Conservation (phyloP, 1,140 invertebrate species). For the Drosophila arizonae region DNA sequence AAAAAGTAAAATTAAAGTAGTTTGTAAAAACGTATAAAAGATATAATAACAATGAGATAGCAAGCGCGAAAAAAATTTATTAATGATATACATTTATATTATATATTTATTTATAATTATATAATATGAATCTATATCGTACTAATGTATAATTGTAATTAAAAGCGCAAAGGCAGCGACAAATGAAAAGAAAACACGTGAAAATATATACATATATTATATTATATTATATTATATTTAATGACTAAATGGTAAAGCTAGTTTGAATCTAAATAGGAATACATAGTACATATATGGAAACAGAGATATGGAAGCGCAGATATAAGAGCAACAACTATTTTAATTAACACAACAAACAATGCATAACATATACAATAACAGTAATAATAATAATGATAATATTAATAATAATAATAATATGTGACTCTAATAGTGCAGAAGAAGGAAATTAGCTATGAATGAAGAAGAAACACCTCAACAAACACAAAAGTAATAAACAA, state of each 20-base stretch:
- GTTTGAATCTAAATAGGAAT: slow-evolving; percentile 72
- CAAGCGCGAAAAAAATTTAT: slow-evolving; percentile 13
- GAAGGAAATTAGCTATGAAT: slow-evolving; percentile 20
- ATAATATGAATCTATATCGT: slow-evolving; percentile 56
- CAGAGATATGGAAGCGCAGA: slow-evolving; percentile 39
- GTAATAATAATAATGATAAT: neutral
- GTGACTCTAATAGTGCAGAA: slow-evolving; percentile 35
- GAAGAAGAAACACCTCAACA: slow-evolving; percentile 24
- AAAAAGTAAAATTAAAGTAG: slow-evolving; percentile 10
- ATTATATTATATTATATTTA: slow-evolving; percentile 44
- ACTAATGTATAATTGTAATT: slow-evolving; percentile 74
- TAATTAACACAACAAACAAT: slow-evolving; percentile 67
- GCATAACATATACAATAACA: slow-evolving; percentile 73
- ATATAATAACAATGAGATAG: slow-evolving; percentile 51
- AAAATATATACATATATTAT: slow-evolving; percentile 23
- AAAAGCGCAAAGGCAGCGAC: slow-evolving; percentile 44
- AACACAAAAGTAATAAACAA: slow-evolving; percentile 30
- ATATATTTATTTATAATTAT: slow-evolving; percentile 17
- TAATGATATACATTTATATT: slow-evolving; percentile 1
- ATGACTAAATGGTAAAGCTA: slow-evolving; percentile 71
- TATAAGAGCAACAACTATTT: slow-evolving; percentile 71
- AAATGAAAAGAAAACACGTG: slow-evolving; percentile 34
- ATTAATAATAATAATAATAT: slow-evolving; percentile 48
- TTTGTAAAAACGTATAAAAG: slow-evolving; percentile 47
- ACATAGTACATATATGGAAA: slow-evolving; percentile 64